Percentiles rank a stretch among this genome's conserved stretches.
Conservation (phyloP, 2,113 vertebrate genomes). For the Lepisosteus osseus region DNA sequence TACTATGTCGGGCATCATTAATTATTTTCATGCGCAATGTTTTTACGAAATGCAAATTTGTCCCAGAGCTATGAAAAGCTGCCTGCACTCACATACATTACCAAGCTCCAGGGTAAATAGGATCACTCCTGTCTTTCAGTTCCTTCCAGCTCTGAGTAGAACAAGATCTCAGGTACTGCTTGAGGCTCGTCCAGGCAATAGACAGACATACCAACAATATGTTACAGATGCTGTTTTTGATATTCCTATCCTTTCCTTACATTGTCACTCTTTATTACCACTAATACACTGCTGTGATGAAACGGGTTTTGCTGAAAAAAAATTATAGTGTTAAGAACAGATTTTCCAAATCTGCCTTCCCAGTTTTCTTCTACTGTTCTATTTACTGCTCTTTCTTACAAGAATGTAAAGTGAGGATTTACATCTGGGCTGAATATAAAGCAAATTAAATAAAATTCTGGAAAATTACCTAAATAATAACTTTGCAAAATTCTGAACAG, state of each 20-base stretch:
- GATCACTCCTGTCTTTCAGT: slow-evolving; percentile 31
- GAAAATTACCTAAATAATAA: too few species aligned
- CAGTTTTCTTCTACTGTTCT: too few species aligned
- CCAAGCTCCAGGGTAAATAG: slow-evolving; percentile 47
- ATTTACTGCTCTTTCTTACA: too few species aligned
- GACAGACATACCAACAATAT: slow-evolving; percentile 13
- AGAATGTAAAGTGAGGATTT: not conserved
- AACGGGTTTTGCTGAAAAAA: too few species aligned
- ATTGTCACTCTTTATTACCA: not conserved
- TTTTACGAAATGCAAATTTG: slow-evolving; percentile 46
- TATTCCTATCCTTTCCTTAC: not conserved
- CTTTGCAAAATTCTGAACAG: too few species aligned
- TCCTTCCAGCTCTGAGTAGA: slow-evolving; percentile 39
- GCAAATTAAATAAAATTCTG: too few species aligned
- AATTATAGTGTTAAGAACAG: too few species aligned
- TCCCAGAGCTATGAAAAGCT: slow-evolving; percentile 53
- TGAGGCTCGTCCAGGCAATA: slow-evolving; percentile 28
- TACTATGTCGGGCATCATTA: not conserved
- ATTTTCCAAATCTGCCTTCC: too few species aligned
- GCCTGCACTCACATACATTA: slow-evolving; percentile 58
- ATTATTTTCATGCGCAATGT: not conserved
- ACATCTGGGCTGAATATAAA: too few species aligned
- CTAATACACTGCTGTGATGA: too few species aligned
- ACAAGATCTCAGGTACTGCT: slow-evolving; percentile 51
- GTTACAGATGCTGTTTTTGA: slow-evolving; percentile 6